phyloP scores from a whole-genome alignment of 2,113 vertebrate genomes.

The Elaphurus davidianus region DNA sequence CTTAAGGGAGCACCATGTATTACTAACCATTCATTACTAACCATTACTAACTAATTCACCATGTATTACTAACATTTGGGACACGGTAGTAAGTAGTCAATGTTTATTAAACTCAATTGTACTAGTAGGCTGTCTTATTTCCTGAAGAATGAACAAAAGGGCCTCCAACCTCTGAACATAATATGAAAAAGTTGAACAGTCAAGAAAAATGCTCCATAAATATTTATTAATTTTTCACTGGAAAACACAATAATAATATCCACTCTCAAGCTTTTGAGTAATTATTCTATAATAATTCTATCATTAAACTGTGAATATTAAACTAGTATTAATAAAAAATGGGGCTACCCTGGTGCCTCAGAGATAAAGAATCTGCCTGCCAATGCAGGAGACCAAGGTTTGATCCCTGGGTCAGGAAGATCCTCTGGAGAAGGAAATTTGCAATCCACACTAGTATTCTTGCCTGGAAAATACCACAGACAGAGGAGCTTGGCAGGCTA shows the following conservation, averaged over 20 bases:
- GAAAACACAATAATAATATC: background rate
- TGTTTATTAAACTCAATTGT: background rate
- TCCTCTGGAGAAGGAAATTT: background rate
- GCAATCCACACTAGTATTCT: background rate
- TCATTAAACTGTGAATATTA: background rate
- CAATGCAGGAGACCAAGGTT: background rate
- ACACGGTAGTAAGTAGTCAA: background rate
- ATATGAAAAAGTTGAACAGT: background rate
- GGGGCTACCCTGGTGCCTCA: background rate
- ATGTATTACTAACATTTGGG: background rate
- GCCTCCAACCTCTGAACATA: background rate
- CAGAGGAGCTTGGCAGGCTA: background rate
- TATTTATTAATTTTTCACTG: background rate
- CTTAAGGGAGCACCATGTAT: background rate
- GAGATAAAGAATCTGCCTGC: background rate
- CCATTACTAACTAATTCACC: background rate
- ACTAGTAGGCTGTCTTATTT: background rate
- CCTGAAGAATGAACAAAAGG: background rate
- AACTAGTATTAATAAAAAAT: constrained; percentile 15
- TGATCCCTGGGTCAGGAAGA: background rate
- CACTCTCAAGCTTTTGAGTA: background rate
- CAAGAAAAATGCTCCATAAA: constrained; percentile 28
- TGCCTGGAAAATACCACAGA: background rate
- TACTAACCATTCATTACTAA: background rate
- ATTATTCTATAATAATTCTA: background rate